Base-by-base conservation (phyloP, 30 jellyfish, hydroid and myxozoan genomes). In the Cassiopea xamachana region DNA sequence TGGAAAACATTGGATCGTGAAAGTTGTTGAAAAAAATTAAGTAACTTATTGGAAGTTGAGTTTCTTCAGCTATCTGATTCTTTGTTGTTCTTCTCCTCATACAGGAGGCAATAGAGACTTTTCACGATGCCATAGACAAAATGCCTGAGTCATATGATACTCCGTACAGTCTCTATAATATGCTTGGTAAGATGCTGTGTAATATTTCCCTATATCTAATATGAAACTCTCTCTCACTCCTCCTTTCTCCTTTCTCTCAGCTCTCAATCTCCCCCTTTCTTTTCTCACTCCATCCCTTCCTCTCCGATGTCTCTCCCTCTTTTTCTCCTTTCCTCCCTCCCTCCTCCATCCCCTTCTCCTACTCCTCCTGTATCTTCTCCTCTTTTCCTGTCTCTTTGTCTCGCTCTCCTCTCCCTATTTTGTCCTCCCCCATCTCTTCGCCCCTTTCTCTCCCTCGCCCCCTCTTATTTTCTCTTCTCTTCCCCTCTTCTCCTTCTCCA, bases 121-220 rank as follows among this genome's bases (percentile, higher is more conserved):
- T 94, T 48, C 75, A 15, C 50, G 97, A 89, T 1, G 95, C 98
- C 17, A 68, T 94, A 2, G 85, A 73, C 9, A 76, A 70, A 6
- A 89, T 91, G 93, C 97, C 98, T 1, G 84, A 55, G 79, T 85
- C 87, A 10, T 94, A 84, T 64, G 39, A 27, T 27, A 85, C 87
- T 7, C 89, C 96, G 3, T 97, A 94, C 87, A 94, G 98, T 85
- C 70, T 94, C 12, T 94, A 89, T 82, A 94, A 94, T 79, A 94
- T 94, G 98, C 81, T 89, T 6, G 98, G 98, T 94, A 83, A 15
- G 86, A 8, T 7, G 44, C 43, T 27, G 39, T 27, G 39, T 27
- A 27, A 27, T 27, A 27, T 27, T 27, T 27, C 39, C 39, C 39
- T 27, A 27, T 27, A 27, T 27, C 39, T 27, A 27, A 27, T 27